These are phyloP conservation scores for Ruditapes philippinarum DNA, from an alignment of 1,140 invertebrate genomes.

Conservation along the genomic window DNA sequence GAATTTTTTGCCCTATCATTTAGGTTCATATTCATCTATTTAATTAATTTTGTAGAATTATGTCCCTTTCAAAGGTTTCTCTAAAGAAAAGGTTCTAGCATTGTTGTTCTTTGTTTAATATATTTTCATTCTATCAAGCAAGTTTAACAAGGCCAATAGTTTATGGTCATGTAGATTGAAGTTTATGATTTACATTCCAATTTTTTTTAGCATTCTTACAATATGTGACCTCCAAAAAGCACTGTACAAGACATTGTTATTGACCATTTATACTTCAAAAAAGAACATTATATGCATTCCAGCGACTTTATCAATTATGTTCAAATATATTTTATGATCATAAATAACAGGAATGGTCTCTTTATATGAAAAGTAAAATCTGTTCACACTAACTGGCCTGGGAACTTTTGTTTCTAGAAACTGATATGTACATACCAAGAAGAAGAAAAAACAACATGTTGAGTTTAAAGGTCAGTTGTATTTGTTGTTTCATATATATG, in stretches of 20 bases:
- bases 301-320: not conserved
- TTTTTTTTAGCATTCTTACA: too few relatives aligned
- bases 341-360: not conserved
- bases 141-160: not conserved
- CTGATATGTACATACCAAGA: not conserved
- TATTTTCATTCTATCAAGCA: too few relatives aligned
- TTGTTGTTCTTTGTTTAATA: too few relatives aligned
- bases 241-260: not conserved
- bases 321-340: not conserved
- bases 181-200: too few relatives aligned
- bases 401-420: not conserved
- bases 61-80: too few relatives aligned
- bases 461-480: not conserved
- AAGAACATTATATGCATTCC: not conserved
- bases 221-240: not conserved
- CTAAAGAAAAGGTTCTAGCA: too few relatives aligned
- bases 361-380: not conserved
- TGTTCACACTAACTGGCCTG: not conserved
- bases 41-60: too few relatives aligned
- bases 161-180: not conserved
- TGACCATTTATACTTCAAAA: not conserved
- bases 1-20: too few relatives aligned
- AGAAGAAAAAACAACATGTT: not conserved
- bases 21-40: too few relatives aligned
- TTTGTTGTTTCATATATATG: not conserved